These are phyloP conservation scores for Acarapis woodi DNA, from an alignment of 1,140 invertebrate genomes.

Conservation along the genomic window DNA sequence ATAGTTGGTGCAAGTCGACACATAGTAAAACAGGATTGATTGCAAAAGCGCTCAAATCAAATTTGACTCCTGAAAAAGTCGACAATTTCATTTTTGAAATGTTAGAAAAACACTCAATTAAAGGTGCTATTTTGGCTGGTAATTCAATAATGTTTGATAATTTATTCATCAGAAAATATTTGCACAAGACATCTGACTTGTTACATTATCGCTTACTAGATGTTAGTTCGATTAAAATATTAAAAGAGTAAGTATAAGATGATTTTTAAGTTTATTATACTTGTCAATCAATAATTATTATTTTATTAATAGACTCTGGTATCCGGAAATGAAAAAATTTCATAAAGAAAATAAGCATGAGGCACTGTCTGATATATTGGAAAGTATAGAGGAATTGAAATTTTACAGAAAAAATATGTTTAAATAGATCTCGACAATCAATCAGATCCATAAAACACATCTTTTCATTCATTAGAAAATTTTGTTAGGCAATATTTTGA, in stretches of 20 bases:
- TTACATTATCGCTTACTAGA: slow-evolving; percentile 79
- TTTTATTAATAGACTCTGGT: slow-evolving; percentile 30
- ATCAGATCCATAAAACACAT: not conserved
- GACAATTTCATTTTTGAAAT: slow-evolving; percentile 40
- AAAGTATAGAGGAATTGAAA: slow-evolving; percentile 51
- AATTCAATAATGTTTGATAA: slow-evolving; percentile 66
- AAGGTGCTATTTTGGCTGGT: slow-evolving; percentile 35
- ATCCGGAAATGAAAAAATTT: slow-evolving; percentile 25
- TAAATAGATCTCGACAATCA: not conserved
- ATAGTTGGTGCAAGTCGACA: slow-evolving; percentile 43
- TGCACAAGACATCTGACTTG: slow-evolving; percentile 43
- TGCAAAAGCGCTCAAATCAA: slow-evolving; percentile 32
- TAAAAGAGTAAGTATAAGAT: no score
- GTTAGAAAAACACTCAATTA: slow-evolving; percentile 31
- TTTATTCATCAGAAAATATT: slow-evolving; percentile 38
- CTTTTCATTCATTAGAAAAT: no score
- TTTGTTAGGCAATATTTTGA: no score
- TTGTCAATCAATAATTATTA: not conserved
- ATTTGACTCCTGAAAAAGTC: slow-evolving; percentile 29
- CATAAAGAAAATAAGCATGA: slow-evolving; percentile 35
- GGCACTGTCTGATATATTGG: slow-evolving; percentile 48
- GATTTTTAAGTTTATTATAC: no score
- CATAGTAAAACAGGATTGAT: slow-evolving; percentile 49
- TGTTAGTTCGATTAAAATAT: no score
- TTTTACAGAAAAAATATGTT: slow-evolving; percentile 33